Conservation (phyloP, 2,797 vertebrate species). For the Erpetoichthys calabaricus region DNA sequence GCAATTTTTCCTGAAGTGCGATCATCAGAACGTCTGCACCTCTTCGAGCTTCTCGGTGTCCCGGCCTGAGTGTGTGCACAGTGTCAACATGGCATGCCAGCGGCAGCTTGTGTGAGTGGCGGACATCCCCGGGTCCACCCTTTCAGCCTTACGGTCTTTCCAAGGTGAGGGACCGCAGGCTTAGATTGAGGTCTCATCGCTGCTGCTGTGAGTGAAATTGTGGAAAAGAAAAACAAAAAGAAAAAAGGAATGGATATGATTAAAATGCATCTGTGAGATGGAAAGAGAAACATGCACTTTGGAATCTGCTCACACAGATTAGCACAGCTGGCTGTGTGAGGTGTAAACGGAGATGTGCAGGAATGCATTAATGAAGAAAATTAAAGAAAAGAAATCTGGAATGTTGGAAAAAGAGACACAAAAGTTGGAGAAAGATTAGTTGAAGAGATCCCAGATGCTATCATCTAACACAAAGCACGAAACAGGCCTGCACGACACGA, state of each 20-base stretch:
- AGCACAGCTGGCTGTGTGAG: constrained; percentile 26
- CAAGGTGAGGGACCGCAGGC: constrained; percentile 37
- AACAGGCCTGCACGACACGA: too few relatives aligned
- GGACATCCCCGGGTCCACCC: constrained; percentile 2
- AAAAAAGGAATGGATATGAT: constrained; percentile 33
- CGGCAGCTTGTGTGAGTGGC: constrained; percentile 11
- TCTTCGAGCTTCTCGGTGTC: constrained; percentile 9
- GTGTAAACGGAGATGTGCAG: constrained; percentile 38
- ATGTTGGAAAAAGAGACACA: constrained; percentile 47
- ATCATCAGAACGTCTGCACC: constrained; percentile 4
- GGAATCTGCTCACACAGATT: constrained; percentile 9
- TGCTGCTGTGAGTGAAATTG: constrained; percentile 47
- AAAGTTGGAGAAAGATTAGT: constrained; percentile 48
- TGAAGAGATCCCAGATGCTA: constrained; percentile 4
- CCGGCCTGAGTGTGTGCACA: constrained; percentile 11
- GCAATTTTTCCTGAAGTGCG: constrained; percentile 1
- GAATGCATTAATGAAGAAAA: constrained; percentile 68
- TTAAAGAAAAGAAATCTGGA: constrained; percentile 85
- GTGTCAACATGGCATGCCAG: constrained; percentile 7
- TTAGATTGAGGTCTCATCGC: constrained; percentile 70
- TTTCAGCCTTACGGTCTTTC: constrained; percentile 55
- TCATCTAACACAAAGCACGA: too few relatives aligned
- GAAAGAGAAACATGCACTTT: constrained; percentile 6
- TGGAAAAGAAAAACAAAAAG: constrained; percentile 20
- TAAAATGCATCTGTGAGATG: constrained; percentile 16